Conservation (phyloP, 2,113 vertebrate species). For the Nematolebias whitei region DNA sequence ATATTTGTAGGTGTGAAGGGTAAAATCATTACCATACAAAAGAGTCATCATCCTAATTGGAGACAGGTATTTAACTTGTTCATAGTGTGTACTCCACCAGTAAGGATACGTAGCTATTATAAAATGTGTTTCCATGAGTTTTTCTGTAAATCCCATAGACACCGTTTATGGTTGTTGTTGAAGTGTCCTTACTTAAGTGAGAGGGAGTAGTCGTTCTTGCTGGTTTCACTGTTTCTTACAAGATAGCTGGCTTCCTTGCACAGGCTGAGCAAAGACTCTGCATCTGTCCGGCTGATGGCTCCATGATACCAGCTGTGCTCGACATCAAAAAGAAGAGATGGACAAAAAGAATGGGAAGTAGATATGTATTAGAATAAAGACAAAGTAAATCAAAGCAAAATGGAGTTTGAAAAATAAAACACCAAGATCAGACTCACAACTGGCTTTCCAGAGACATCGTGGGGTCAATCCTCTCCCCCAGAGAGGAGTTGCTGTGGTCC, state of each 20-base stretch:
- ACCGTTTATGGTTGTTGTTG: conserved; percentile 2
- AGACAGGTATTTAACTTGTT: conserved; percentile 9
- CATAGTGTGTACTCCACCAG: conserved; percentile 3
- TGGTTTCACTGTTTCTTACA: conserved; percentile 98
- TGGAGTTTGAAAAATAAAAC: not conserved
- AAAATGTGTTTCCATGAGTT: not conserved
- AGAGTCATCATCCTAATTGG: conserved; percentile 52
- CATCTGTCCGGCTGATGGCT: conserved; percentile 94
- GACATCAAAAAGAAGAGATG: not conserved
- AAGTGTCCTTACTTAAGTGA: conserved; percentile 92
- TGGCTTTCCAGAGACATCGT: conserved; percentile 92
- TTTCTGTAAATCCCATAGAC: not conserved
- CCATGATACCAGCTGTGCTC: conserved; percentile 94
- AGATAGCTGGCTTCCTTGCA: conserved; percentile 99
- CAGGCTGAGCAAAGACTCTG: conserved; percentile 91
- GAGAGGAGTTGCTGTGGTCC: conserved; percentile 83
- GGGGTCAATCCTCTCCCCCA: conserved; percentile 93
- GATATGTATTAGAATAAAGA: not conserved
- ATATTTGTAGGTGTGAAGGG: conserved; percentile 50
- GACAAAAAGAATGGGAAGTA: not conserved
- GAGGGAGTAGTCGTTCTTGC: conserved; percentile 97
- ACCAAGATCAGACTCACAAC: conserved; percentile 85
- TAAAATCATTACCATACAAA: conserved; percentile 47
- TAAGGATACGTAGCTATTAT: conserved; percentile 1
- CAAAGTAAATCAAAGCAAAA: not conserved